Evolutionary conservation across 1,140 invertebrate species (phyloP).

Genomic region (Aphaenogaster floridana): DNA sequence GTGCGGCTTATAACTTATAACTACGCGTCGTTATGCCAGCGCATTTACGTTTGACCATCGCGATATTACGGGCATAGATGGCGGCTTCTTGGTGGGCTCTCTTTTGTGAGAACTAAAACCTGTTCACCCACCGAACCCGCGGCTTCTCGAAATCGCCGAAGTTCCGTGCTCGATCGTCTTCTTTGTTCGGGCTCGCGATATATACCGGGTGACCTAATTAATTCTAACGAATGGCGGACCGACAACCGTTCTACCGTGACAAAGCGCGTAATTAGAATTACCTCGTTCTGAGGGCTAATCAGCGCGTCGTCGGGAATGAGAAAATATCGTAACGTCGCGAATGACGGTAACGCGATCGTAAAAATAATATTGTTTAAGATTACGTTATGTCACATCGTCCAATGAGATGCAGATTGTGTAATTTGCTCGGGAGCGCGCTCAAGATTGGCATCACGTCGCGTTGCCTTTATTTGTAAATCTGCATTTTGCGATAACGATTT

Average conservation of each 20-base stretch:
- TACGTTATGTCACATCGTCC: background rate
- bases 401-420: background rate
- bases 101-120: conserved; percentile 72
- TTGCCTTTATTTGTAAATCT: background rate
- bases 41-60: conserved; percentile 68
- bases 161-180: conserved; percentile 40
- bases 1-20: conserved; percentile 47
- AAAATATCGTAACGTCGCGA: background rate
- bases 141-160: conserved; percentile 41
- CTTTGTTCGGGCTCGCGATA: conserved; percentile 61
- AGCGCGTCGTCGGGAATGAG: background rate
- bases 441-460: background rate
- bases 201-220: conserved; percentile 58
- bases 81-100: conserved; percentile 27
- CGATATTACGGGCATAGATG: conserved; percentile 60
- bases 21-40: conserved; percentile 53
- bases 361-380: conserved; percentile 11
- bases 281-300: background rate
- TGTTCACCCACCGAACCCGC: conserved; percentile 55
- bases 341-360: background rate
- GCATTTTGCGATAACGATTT: background rate
- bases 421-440: background rate
- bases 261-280: conserved; percentile 45
- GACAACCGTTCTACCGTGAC: background rate
- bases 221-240: background rate